Evolutionary conservation across 92 coral and sea anemone genomes (phyloP), one percentile per base, ranked within the genome.

Genomic region (Bergia sp.): DNA sequence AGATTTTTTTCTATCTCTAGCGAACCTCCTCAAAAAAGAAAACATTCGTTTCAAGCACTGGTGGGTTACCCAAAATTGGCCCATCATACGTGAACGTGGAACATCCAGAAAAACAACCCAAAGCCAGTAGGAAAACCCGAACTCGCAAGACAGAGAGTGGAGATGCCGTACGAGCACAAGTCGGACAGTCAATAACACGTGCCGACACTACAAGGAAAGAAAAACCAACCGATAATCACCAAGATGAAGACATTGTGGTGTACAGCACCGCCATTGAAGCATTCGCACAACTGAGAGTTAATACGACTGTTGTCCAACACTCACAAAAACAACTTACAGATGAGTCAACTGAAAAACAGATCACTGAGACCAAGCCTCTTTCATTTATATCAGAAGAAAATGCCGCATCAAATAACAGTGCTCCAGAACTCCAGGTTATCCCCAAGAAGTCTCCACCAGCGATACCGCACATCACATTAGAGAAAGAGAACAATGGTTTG

Each of bases 41-140:
- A 12, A 53, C 6, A 71, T 37, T 40, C 40, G 8, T 83, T 88
- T 18, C 65, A 72, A 88, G 49, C 41, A 16, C 89, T 29, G 81
- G 86, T 72, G 73, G 77, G 61, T 15, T 57, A 89, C 38, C 57
- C 18, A 80, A 73, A 44, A 72, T 88, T n/a, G 74, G 50, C 43
- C 75, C 89, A 77, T 88, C 93, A 3, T 91, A 93, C 82, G 88
- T 93, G 37, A 93, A 95, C 84, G 79, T 93, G 20, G 90, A 91
- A 42, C 94, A 85, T 74, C 80, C 88, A 55, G 86, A 80, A 37
- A 71, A 45, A 16, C 80, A 69, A 41, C 45, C 89, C 4, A 38
- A 89, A 50, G 87, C 50, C 0, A 44, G 45, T 41, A 74, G 85
- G 21, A 50, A 75, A 67, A 80, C 45, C 15, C 93, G 92, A 23